Evolutionary conservation across 92 coral and sea anemone genomes (phyloP).

Genomic region (Pocillopora grandis): DNA sequence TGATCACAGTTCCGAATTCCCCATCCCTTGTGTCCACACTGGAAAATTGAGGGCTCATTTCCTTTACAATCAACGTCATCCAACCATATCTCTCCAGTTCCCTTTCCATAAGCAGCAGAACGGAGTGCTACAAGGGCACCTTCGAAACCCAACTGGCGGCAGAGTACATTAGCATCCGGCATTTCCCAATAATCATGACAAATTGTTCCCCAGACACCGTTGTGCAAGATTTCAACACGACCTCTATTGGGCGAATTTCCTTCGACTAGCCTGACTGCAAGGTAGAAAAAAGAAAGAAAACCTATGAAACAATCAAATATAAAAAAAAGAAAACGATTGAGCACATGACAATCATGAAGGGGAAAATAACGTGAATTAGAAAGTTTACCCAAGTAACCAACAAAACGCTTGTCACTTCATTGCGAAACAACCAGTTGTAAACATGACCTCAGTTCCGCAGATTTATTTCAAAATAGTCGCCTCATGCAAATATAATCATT

Average conservation of each 20-base stretch:
- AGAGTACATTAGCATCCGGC: background rate
- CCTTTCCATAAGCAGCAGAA: slow-evolving; percentile 30
- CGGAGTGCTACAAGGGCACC: slow-evolving; percentile 18
- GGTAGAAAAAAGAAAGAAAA: no score
- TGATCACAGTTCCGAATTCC: background rate
- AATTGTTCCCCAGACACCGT: slow-evolving; percentile 16
- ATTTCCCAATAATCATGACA: slow-evolving; percentile 1
- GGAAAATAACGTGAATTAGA: no score
- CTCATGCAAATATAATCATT: no score
- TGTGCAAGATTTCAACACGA: slow-evolving; percentile 21
- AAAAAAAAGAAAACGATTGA: no score
- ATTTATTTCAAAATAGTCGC: no score
- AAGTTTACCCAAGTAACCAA: no score
- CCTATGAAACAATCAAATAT: no score
- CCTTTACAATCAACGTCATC: background rate
- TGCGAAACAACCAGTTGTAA: no score
- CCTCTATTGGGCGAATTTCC: slow-evolving; percentile 1
- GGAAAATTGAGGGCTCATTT: background rate
- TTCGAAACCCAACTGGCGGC: slow-evolving; percentile 11
- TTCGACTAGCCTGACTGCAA: slow-evolving; percentile 4
- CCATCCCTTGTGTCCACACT: background rate
- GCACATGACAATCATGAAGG: no score
- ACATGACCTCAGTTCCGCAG: no score
- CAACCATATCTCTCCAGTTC: background rate
- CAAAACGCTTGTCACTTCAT: no score